These are phyloP conservation scores for Itoplectis maculator DNA, from an alignment of 2,888 invertebrate species.

Conservation along the genomic window DNA sequence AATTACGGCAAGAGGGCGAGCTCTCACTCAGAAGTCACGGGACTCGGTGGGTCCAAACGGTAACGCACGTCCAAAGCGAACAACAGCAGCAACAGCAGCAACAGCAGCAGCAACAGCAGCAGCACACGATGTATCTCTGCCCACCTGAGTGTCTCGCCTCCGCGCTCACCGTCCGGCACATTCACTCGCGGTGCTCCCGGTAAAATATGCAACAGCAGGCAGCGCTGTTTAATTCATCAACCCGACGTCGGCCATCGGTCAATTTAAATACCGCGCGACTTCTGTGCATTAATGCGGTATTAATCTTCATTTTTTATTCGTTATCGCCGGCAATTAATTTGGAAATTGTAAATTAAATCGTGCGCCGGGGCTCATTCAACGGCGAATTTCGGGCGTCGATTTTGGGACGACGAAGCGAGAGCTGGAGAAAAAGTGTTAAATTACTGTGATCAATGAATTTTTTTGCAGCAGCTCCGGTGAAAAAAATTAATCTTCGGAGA, in stretches of 20 bases:
- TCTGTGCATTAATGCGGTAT: slow-evolving; percentile 63
- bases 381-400: not conserved
- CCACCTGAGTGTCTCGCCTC: slow-evolving; percentile 66
- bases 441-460: too few relatives aligned
- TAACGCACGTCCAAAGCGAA: slow-evolving; percentile 60
- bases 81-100: too few relatives aligned
- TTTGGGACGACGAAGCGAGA: too few relatives aligned
- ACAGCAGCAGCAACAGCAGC: slow-evolving; percentile 40
- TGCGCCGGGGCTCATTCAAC: not conserved
- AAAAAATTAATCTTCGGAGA: too few relatives aligned
- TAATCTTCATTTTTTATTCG: slow-evolving; percentile 44
- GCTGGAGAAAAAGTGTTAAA: too few relatives aligned
- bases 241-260: slow-evolving; percentile 76
- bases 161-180: slow-evolving; percentile 33
- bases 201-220: slow-evolving; percentile 73
- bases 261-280: slow-evolving; percentile 77
- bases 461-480: too few relatives aligned
- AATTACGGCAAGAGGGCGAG: slow-evolving; percentile 63
- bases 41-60: slow-evolving; percentile 61
- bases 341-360: not conserved
- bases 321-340: slow-evolving; percentile 10
- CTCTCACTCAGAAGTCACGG: slow-evolving; percentile 65
- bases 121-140: slow-evolving; percentile 62
- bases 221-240: slow-evolving; percentile 79
- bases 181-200: slow-evolving; percentile 48